Base-by-base conservation (phyloP, 2,797 vertebrate species). In the Erithacus rubecula region DNA sequence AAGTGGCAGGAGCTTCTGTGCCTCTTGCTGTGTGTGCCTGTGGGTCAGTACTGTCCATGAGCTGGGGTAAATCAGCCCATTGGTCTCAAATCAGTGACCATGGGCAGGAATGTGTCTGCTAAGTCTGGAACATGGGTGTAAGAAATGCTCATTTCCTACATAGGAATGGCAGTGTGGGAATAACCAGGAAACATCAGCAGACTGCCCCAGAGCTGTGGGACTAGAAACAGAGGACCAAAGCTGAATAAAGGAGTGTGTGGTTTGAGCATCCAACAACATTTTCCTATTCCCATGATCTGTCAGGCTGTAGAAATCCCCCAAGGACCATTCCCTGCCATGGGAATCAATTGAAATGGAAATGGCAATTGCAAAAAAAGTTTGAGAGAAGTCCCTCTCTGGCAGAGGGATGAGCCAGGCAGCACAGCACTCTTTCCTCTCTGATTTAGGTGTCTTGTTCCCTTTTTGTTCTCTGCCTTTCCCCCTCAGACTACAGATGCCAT, bases 331-430 rank as follows among this genome's bases (percentile, higher is more conserved):
- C 44, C 76, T 91, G 91, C 85, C 83, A 88, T 90, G 94, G 83
- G 89, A 95, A 90, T 95, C 80, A 68, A 64, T 83, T 86, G 89
- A 93, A 91, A 95, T 95, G 71, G 82, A 87, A 96, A 92, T 88
- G 77, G 47, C 67, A 95, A 60, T 91, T 88, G 63, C 64, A 83
- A 55, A 46, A 76, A 44, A 26, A 0, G 20, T 85, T 75, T 56
- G 64, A 83, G 86, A 94, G 60, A 64, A 93, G 83, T 93, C 67
- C 39, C 76, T 53, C 74, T 60, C 86, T 92, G 90, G 78, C 63
- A 74, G 67, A 47, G 34, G 39, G 32, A 36, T 0, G 5, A 81
- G 49, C 71, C 71, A 85, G 81, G 75, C 90, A 75, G 82, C 64
- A 6, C 37, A 56, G 49, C 75, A 34, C 67, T 79, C 63, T 46